Evolutionary conservation across 2,113 vertebrate genomes (phyloP).

Genomic region (Tringa solitaria): DNA sequence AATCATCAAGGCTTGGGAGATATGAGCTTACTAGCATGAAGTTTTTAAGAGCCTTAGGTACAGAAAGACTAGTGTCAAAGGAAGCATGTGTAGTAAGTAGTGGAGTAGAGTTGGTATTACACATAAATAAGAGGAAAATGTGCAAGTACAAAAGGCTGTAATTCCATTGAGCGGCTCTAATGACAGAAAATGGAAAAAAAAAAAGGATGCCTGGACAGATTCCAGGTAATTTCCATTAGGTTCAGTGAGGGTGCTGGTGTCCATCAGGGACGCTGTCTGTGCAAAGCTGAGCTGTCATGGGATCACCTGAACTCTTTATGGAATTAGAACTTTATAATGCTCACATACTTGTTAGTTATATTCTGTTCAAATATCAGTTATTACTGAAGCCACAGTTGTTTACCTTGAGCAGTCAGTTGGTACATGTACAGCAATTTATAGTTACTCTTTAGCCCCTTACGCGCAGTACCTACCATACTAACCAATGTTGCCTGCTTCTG

Average conservation of each 20-base stretch:
- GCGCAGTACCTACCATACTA: neutral
- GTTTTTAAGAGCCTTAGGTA: neutral
- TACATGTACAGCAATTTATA: neutral
- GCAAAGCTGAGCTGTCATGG: neutral
- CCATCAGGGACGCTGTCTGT: neutral
- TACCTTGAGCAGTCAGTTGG: neutral
- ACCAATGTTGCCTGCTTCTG: neutral
- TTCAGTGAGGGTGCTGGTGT: neutral
- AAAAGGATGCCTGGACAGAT: neutral
- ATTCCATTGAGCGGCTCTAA: neutral
- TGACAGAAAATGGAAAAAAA: neutral
- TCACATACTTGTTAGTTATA: neutral
- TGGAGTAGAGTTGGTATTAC: neutral
- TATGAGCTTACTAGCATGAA: neutral
- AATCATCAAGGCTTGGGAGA: neutral
- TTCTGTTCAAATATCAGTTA: neutral
- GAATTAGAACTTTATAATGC: neutral
- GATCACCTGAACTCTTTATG: neutral
- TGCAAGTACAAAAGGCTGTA: neutral
- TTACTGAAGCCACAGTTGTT: neutral
- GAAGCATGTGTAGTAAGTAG: neutral
- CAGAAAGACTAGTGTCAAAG: neutral
- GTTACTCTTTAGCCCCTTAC: neutral
- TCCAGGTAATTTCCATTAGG: neutral
- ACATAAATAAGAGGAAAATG: neutral